A percentile compares a stretch with the other conserved stretches of the same genome.
Conservation (phyloP, 1,140 invertebrate genomes). For the Phocides pigmalion region DNA sequence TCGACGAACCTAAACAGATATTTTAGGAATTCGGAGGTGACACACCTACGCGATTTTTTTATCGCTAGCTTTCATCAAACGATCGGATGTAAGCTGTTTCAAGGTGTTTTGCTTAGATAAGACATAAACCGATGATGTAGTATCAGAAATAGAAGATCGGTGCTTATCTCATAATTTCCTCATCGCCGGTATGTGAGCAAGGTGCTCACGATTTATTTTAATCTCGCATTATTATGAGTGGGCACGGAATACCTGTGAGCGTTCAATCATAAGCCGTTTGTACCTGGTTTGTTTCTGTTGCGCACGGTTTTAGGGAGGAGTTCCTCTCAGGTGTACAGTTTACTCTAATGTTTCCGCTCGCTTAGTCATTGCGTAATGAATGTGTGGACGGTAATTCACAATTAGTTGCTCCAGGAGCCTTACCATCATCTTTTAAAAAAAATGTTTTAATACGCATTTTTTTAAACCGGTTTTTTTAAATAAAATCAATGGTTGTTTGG, state of each 20-base stretch:
- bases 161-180: conserved; percentile 5
- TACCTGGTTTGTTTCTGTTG: conserved; percentile 80
- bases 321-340: conserved; percentile 34
- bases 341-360: conserved; percentile 47
- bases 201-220: conserved; percentile 60
- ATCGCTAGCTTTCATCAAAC: conserved; percentile 3
- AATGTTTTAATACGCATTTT: too few relatives aligned
- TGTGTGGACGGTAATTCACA: conserved; percentile 16
- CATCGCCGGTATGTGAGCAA: conserved; percentile 34
- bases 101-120: conserved; percentile 11
- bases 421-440: too few relatives aligned
- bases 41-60: background rate
- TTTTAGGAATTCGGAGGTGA: background rate
- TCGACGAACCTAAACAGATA: background rate
- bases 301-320: conserved; percentile 51
- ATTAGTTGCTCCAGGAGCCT: conserved; percentile 1
- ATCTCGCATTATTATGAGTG: conserved; percentile 72
- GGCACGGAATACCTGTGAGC: conserved; percentile 72
- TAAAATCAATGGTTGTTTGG: too few relatives aligned
- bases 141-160: conserved; percentile 8
- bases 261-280: conserved; percentile 77
- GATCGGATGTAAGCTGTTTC: background rate
- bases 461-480: too few relatives aligned
- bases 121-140: conserved; percentile 10
- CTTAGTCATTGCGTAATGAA: conserved; percentile 50